Base-by-base conservation (phyloP, 2,797 vertebrate species). In the Eutrigla gurnardus region DNA sequence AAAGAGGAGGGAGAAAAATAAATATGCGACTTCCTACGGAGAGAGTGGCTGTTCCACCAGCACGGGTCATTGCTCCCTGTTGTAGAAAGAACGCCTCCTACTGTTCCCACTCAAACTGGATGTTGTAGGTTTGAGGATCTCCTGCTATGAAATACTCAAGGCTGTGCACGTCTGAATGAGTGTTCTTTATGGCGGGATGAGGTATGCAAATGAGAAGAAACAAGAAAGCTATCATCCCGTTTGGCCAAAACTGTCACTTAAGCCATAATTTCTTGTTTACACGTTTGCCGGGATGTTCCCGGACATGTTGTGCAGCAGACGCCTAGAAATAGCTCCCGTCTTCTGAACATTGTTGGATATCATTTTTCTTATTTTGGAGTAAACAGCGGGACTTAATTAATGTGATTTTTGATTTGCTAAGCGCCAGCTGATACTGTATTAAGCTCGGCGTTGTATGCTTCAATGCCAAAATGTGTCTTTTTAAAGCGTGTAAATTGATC, bases 61-160 rank as follows among this genome's bases (percentile, higher is more conserved):
- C 77, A 69, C 32, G 64, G 87, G 76, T 88, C 88, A 79, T 86
- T 78, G 83, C 82, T 79, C 76, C 74, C 65, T 54, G 71, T 78
- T 82, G 79, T 62, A 63, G 58, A 62, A 77, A 60, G 63, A 87
- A 67, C 42, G 42, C 73, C 86, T 82, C 87, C 83, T 18, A 75
- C 87, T 78, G 78, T 75, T 87, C 70, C 73, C 53, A 37, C 66
- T 39, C 11, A 69, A 55, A 55, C 58, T 50, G 15, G 25, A 45
- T 78, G 61, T 70, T 1, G 33, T 39, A n/a, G 77, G 74, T 86
- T 82, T 58, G 32, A 80, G 66, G 67, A 77, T 78, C 75, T 78
- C 81, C 82, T 59, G 80, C 84, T 79, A 77, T 70, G 75, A 83
- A 76, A 81, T 33, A 70, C 70, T 40, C 59, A 80, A 80, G 62